These are phyloP conservation scores for Scaptomyza polygonia DNA, from an alignment of 2,888 invertebrate genomes.

Conservation along the genomic window DNA sequence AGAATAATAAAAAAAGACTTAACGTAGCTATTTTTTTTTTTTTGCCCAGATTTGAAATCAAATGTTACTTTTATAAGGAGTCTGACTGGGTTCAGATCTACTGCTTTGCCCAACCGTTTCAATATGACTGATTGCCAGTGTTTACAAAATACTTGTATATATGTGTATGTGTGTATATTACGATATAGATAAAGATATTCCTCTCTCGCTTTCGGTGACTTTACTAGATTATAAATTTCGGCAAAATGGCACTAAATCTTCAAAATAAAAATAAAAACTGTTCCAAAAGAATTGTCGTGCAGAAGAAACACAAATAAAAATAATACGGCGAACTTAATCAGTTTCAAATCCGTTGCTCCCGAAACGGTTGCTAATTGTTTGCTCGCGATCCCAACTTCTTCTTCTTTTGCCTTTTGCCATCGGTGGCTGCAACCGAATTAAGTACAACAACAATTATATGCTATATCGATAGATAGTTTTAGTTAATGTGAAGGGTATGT, in stretches of 20 bases:
- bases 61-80: conserved; percentile 43
- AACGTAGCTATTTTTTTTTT: conserved; percentile 47
- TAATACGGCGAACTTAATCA: conserved; percentile 46
- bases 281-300: conserved; percentile 44
- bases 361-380: conserved; percentile 61
- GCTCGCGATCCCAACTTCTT: conserved; percentile 23
- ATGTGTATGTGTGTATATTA: conserved; percentile 29
- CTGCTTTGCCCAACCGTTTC: conserved; percentile 39
- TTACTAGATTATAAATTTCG: conserved; percentile 62
- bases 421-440: conserved; percentile 47
- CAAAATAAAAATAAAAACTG: conserved; percentile 41
- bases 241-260: conserved; percentile 76
- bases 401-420: conserved; percentile 30
- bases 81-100: conserved; percentile 49
- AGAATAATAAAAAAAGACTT: conserved; percentile 56
- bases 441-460: conserved; percentile 59
- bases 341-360: conserved; percentile 57
- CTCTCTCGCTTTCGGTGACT: conserved; percentile 22
- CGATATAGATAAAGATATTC: conserved; percentile 22
- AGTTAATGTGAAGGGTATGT: conserved; percentile 13
- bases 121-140: conserved; percentile 41
- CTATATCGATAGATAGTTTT: conserved; percentile 32
- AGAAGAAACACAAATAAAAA: conserved; percentile 17
- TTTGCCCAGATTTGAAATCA: conserved; percentile 59
- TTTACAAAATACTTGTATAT: conserved; percentile 16